Percentiles rank a stretch among this genome's conserved stretches.
These are phyloP conservation scores for Drepanosiphum platanoidis DNA, from an alignment of 2,888 invertebrate species.

Conservation along the genomic window DNA sequence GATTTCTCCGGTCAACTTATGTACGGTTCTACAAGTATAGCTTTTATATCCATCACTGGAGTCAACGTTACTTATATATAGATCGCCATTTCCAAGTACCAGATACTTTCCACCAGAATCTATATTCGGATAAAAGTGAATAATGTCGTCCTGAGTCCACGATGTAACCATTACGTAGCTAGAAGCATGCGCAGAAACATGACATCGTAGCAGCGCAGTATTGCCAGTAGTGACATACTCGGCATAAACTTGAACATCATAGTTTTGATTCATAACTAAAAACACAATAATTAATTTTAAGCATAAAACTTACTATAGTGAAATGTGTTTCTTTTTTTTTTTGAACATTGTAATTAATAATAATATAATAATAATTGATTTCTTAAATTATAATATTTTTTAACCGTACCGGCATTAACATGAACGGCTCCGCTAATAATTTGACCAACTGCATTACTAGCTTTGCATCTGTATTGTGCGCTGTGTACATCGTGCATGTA, in stretches of 20 bases:
- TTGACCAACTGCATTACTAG: conserved; percentile 78
- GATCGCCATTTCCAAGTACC: conserved; percentile 81
- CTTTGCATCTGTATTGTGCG: conserved; percentile 80
- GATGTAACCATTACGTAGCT: conserved; percentile 89
- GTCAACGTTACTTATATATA: conserved; percentile 84
- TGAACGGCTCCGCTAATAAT: conserved; percentile 87
- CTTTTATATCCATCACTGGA: conserved; percentile 81
- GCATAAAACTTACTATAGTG: background rate
- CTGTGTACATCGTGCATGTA: conserved; percentile 88
- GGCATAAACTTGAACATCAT: conserved; percentile 89
- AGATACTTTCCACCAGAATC: conserved; percentile 75
- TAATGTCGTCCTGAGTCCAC: conserved; percentile 88
- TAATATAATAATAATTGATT: background rate
- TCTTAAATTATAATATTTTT: background rate
- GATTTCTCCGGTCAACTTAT: conserved; percentile 79
- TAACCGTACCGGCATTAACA: conserved; percentile 84
- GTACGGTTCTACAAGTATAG: conserved; percentile 84
- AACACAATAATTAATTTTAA: background rate
- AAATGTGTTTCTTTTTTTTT: background rate
- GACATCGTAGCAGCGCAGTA: conserved; percentile 88
- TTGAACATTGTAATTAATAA: background rate
- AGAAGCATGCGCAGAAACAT: conserved; percentile 86
- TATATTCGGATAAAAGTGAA: conserved; percentile 56
- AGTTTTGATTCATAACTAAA: conserved; percentile 84
- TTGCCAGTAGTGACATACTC: conserved; percentile 92